Conservation (phyloP, 2,113 vertebrate genomes). For the Dicrurus megarhynchus region DNA sequence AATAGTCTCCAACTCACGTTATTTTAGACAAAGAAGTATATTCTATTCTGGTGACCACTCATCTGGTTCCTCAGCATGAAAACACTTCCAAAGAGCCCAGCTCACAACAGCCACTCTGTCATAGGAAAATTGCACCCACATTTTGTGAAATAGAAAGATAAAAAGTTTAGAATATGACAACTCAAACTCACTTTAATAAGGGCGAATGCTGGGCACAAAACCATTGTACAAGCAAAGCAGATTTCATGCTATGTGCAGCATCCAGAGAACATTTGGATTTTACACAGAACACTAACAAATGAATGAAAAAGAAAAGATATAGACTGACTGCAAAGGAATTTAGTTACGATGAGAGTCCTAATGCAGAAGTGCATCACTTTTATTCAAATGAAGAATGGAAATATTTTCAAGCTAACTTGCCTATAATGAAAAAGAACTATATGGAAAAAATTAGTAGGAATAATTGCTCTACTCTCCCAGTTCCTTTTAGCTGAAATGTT, state of each 20-base stretch:
- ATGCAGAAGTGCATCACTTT: neutral
- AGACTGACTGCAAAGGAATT: neutral
- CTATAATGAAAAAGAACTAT: neutral
- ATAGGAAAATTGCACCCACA: neutral
- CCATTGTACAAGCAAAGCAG: neutral
- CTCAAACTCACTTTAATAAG: neutral
- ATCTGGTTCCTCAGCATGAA: neutral
- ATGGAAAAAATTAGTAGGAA: neutral
- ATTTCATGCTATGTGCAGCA: rapidly evolving
- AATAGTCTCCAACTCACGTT: neutral
- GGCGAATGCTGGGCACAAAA: neutral
- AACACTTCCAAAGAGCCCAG: neutral
- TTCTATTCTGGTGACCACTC: neutral
- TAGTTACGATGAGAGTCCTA: neutral
- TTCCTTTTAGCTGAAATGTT: neutral
- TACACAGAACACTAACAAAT: neutral
- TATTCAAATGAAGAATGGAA: neutral
- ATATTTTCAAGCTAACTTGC: neutral
- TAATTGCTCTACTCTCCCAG: neutral
- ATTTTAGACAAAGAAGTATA: neutral
- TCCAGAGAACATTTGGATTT: neutral
- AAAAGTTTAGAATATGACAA: neutral
- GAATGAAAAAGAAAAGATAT: neutral
- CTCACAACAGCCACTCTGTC: neutral
- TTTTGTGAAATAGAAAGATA: neutral